Base-by-base conservation (phyloP, 2,113 vertebrate species). In the Eulemur rufifrons region DNA sequence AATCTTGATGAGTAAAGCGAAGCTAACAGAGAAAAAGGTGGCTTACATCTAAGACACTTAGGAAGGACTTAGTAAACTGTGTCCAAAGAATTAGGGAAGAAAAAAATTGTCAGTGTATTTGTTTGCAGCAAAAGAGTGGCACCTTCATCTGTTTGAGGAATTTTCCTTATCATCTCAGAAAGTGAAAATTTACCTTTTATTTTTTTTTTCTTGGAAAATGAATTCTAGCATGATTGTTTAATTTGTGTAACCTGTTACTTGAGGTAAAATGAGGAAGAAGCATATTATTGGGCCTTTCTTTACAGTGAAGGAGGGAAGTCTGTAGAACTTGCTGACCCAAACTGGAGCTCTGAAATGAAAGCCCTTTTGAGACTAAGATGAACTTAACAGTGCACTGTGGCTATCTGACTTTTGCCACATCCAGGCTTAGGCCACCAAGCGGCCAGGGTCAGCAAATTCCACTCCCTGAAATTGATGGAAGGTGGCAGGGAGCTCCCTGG, bases 371-470 rank as follows among this genome's bases (percentile, higher is more conserved):
- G 94, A 94, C 88, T 98, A 96, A 98, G 95, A 91, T 94, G 96
- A 97, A 97, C 98, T 98, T 98, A 98, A 98, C 98, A 98, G 93
- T 98, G 74, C 80, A 89, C 97, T 98, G 96, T 84, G 97, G 97
- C 98, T 98, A 95, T 98, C 98, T 98, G 98, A 93, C 91, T 97
- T 98, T 97, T 91, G 95, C 95, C 98, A 96, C 95, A 95, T 96
- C 96, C 92, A 92, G 90, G 96, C 96, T 97, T 86, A 96, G 96
- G 97, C 97, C 97, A 96, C 97, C 98, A 98, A 98, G 97, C 91
- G 78, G 94, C 97, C 97, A 96, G 42, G 93, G 98, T 99, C 98
- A 99, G 99, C 98, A 98, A 97, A 99, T 99, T 99, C 98, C 98
- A 97, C 90, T 98, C 98, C 98, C 98, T 99, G 98, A 97, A 97